Conservation (phyloP, 1,140 invertebrate genomes). For the Armadillidium nasatum region DNA sequence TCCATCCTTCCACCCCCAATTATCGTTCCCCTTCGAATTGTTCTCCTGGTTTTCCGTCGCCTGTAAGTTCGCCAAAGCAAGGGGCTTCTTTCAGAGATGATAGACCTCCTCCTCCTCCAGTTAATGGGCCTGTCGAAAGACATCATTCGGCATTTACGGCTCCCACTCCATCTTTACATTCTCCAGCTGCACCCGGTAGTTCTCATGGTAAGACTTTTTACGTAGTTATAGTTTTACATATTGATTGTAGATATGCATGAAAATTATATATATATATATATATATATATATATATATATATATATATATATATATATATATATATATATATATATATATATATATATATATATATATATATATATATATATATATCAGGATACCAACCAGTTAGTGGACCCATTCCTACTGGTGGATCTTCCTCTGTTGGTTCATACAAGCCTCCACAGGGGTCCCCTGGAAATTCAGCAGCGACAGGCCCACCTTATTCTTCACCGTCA, state of each 20-base stretch:
- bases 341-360: constrained; percentile 16
- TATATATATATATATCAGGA: constrained; percentile 31
- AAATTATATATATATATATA: no score
- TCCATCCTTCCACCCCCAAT: not conserved
- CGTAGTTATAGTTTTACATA: no score
- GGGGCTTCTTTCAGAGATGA: not conserved
- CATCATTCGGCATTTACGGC: constrained; percentile 44
- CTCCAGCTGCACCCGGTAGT: not conserved
- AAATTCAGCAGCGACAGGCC: constrained; percentile 35
- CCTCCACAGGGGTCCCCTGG: constrained; percentile 39
- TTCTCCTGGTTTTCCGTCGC: not conserved
- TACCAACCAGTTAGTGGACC: constrained; percentile 45
- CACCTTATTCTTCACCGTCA: constrained; percentile 38
- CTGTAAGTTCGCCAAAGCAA: not conserved
- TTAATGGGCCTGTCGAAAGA: constrained; percentile 27
- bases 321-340: constrained; percentile 18
- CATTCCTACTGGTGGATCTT: constrained; percentile 38
- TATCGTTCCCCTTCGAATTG: not conserved
- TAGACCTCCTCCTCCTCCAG: constrained; percentile 7
- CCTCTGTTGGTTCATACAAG: constrained; percentile 33
- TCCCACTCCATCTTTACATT: constrained; percentile 28
- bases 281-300: no score
- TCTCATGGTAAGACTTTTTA: not conserved
- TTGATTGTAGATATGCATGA: no score
- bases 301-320: not conserved